These are phyloP conservation scores for Odontocerum albicorne DNA, from an alignment of 2,888 invertebrate genomes.

Conservation along the genomic window DNA sequence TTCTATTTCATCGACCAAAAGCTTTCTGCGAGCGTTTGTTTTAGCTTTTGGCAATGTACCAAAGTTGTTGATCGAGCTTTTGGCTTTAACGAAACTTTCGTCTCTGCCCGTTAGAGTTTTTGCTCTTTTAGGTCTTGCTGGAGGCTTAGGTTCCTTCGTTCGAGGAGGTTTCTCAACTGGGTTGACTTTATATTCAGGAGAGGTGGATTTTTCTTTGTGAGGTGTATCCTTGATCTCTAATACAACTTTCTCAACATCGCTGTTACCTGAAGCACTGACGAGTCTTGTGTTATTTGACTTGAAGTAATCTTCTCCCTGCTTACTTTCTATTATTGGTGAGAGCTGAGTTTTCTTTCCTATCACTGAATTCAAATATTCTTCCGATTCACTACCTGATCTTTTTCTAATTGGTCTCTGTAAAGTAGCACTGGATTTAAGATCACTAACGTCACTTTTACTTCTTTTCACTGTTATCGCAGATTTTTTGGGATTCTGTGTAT, in stretches of 20 bases:
- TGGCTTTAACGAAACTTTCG: slow-evolving; percentile 31
- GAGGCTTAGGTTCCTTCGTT: slow-evolving; percentile 50
- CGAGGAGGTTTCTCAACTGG: slow-evolving; percentile 53
- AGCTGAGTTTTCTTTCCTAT: slow-evolving; percentile 67
- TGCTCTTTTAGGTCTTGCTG: slow-evolving; percentile 46
- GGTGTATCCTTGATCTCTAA: slow-evolving; percentile 45
- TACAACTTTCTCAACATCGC: slow-evolving; percentile 46
- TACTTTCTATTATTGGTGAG: slow-evolving; percentile 78
- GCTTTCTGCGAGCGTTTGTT: slow-evolving; percentile 46
- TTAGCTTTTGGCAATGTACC: slow-evolving; percentile 33
- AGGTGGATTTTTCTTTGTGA: slow-evolving; percentile 32
- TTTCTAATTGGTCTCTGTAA: slow-evolving; percentile 56
- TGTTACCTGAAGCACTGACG: slow-evolving; percentile 41
- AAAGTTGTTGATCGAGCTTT: slow-evolving; percentile 42
- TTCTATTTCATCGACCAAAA: slow-evolving; percentile 51
- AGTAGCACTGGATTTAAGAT: slow-evolving; percentile 57
- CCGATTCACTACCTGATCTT: slow-evolving; percentile 63
- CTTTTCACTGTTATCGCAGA: slow-evolving; percentile 51
- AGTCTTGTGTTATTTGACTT: slow-evolving; percentile 49
- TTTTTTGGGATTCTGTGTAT: slow-evolving; percentile 28
- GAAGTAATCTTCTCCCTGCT: slow-evolving; percentile 71
- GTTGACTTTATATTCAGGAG: slow-evolving; percentile 48
- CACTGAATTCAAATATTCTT: slow-evolving; percentile 58
- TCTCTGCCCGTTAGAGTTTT: slow-evolving; percentile 30
- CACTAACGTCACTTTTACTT: slow-evolving; percentile 67